Conservation (phyloP, 2,797 vertebrate species). For the Tragelaphus oryx region DNA sequence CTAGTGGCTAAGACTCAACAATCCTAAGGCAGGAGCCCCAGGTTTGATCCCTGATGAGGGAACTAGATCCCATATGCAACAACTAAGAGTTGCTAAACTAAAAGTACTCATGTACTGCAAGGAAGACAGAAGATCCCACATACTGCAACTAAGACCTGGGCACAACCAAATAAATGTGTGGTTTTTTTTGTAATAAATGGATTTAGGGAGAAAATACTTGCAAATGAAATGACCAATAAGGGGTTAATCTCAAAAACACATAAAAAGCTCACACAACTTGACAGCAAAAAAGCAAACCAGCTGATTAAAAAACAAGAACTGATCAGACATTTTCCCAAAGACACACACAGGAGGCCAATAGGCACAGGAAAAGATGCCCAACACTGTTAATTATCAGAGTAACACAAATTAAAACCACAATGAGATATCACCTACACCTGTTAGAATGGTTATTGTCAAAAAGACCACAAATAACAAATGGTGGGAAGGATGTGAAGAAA, state of each 20-base stretch:
- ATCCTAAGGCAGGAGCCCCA: not conserved
- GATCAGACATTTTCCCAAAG: not conserved
- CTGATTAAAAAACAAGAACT: not conserved
- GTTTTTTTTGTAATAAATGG: not conserved
- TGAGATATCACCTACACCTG: not conserved
- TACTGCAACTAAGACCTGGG: not conserved
- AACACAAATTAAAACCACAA: not conserved
- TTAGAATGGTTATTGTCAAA: not conserved
- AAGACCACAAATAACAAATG: not conserved
- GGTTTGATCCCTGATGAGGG: not conserved
- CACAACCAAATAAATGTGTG: not conserved
- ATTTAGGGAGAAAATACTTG: not conserved
- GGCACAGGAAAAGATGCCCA: not conserved
- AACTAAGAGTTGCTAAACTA: not conserved
- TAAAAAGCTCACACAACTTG: not conserved
- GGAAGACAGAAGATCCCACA: not conserved
- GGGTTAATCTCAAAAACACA: not conserved
- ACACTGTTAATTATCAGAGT: not conserved
- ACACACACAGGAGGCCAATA: not conserved
- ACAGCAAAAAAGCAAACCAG: not conserved
- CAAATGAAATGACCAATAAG: not conserved
- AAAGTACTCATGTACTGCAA: not conserved
- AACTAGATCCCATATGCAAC: not conserved
- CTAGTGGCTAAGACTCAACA: not conserved
- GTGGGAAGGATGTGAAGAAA: not conserved